phyloP scores from a whole-genome alignment of 1,140 invertebrate species.

The Calephelis nemesis region DNA sequence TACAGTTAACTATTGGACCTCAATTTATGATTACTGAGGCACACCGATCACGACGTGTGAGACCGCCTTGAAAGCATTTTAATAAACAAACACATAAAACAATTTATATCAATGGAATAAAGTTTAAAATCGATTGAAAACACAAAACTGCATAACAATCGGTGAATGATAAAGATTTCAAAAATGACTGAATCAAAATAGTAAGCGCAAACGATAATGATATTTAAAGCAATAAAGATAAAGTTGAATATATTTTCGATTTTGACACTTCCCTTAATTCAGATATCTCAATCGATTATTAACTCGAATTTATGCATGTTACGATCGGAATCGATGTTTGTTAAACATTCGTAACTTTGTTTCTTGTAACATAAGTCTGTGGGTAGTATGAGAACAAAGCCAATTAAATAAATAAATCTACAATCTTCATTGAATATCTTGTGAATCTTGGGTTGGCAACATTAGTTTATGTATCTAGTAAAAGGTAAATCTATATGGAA shows the following conservation, averaged over 20 bases:
- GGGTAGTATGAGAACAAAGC: conserved; percentile 12
- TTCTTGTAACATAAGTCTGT: conserved; percentile 33
- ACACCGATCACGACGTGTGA: conserved; percentile 57
- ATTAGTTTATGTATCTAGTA: no score
- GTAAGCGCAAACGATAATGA: conserved; percentile 30
- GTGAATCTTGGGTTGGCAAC: background rate
- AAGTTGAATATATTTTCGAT: conserved; percentile 34
- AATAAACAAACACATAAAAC: conserved; percentile 12
- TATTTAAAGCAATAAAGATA: conserved; percentile 26
- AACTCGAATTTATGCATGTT: conserved; percentile 54
- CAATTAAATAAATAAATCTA: background rate
- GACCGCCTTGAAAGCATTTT: conserved; percentile 51
- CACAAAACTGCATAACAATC: conserved; percentile 20
- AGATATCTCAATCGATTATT: conserved; percentile 66
- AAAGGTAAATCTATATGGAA: no score
- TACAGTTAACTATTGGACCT: conserved; percentile 54
- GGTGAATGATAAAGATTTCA: conserved; percentile 40
- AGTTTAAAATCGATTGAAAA: conserved; percentile 32
- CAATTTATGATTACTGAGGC: conserved; percentile 60
- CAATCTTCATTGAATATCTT: background rate
- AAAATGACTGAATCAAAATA: conserved; percentile 39
- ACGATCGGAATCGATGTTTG: conserved; percentile 47
- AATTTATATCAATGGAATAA: conserved; percentile 16
- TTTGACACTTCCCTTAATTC: conserved; percentile 34
- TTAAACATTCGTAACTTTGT: conserved; percentile 40